Percentiles rank a stretch among this genome's conserved stretches.
Conservation (phyloP, 2,888 invertebrate species). For the Idaea straminata region DNA sequence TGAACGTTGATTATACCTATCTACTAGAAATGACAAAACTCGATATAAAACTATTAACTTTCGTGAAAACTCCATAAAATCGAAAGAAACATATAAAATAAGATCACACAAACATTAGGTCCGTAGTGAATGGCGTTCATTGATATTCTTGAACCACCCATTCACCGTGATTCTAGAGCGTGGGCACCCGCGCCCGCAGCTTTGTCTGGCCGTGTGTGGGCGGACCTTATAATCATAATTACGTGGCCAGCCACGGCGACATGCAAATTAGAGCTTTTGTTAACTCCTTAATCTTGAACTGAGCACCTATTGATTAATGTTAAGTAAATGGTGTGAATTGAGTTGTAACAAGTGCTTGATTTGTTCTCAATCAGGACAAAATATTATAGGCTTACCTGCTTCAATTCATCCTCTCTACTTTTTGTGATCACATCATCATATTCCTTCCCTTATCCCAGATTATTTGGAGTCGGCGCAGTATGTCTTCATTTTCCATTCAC, state of each 20-base stretch:
- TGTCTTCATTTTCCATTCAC: too few species aligned
- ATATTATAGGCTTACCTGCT: too few species aligned
- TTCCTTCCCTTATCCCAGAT: too few species aligned
- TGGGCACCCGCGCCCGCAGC: conserved; percentile 42
- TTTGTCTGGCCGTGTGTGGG: conserved; percentile 34
- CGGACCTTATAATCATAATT: conserved; percentile 43
- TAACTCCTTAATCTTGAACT: background rate
- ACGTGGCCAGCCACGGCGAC: conserved; percentile 31
- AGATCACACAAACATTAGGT: background rate
- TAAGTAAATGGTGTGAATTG: background rate
- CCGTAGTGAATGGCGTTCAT: conserved; percentile 21
- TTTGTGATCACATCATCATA: too few species aligned
- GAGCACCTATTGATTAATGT: background rate
- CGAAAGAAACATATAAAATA: background rate
- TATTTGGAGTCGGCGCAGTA: too few species aligned
- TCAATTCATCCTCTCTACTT: too few species aligned
- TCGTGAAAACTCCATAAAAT: background rate
- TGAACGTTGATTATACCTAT: background rate
- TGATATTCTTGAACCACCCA: conserved; percentile 29
- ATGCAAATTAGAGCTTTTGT: conserved; percentile 37
- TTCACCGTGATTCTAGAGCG: conserved; percentile 32
- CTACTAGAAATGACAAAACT: background rate
- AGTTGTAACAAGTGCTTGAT: background rate
- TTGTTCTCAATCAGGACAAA: background rate
- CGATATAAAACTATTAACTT: background rate